Conservation (phyloP, 2,888 invertebrate genomes). For the Ametastegia equiseti region DNA sequence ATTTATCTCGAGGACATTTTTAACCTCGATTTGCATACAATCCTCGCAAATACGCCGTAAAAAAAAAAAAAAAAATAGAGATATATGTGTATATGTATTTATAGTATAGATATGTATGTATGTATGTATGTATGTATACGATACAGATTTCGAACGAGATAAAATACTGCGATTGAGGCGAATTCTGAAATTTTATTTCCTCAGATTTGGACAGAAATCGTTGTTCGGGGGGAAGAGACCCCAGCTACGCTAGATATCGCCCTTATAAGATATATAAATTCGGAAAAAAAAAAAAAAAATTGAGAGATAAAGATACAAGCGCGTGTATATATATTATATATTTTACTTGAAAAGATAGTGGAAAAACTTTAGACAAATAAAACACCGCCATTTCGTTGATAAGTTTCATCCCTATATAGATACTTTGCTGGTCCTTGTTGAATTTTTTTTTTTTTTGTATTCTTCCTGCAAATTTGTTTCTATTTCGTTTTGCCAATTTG, state of each 20-base stretch:
- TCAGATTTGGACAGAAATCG: slow-evolving; percentile 16
- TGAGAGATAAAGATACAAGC: neutral
- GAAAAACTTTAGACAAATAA: neutral
- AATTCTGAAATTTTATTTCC: slow-evolving; percentile 18
- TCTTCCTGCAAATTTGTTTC: too few relatives aligned
- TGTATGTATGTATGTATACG: neutral
- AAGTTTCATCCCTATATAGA: too few relatives aligned
- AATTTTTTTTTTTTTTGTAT: too few relatives aligned
- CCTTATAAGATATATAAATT: neutral
- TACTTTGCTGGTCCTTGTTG: too few relatives aligned
- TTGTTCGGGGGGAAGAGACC: neutral
- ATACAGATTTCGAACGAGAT: neutral
- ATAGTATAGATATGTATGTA: too few relatives aligned
- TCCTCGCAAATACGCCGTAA: slow-evolving; percentile 20
- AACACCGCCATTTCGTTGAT: too few relatives aligned
- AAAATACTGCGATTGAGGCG: slow-evolving; percentile 12
- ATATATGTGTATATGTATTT: too few relatives aligned
- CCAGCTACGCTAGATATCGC: neutral
- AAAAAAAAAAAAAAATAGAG: too few relatives aligned
- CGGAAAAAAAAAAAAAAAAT: neutral
- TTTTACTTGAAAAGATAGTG: neutral
- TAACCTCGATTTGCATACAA: neutral
- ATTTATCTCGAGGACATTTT: neutral
- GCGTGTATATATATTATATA: too few relatives aligned
- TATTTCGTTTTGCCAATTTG: too few relatives aligned